Evolutionary conservation across 35 echinoderm and acorn worm species (phyloP).

Genomic region (Holothuria glaberrima): DNA sequence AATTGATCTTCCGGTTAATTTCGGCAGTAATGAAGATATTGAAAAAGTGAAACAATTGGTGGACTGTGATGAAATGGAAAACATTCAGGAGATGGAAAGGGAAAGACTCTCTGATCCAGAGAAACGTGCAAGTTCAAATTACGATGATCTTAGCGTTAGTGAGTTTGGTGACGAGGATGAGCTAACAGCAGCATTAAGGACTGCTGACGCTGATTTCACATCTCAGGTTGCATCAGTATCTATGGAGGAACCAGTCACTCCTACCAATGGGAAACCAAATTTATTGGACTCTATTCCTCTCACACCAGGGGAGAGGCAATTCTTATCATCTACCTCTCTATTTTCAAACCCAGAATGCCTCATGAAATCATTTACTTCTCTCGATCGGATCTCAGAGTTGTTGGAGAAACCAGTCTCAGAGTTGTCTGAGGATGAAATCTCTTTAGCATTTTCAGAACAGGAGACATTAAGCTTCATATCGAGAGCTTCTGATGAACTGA

Average conservation of each 20-base stretch:
- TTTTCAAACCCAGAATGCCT: conserved; percentile 79
- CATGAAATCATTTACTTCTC: conserved; percentile 81
- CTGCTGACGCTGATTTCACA: conserved; percentile 66
- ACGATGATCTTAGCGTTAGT: conserved; percentile 47
- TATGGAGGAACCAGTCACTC: conserved; percentile 6
- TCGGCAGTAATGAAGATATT: conserved; percentile 49
- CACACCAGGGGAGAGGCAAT: conserved; percentile 42
- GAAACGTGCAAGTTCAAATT: conserved; percentile 17
- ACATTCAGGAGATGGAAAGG: conserved; percentile 46
- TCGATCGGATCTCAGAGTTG: conserved; percentile 82
- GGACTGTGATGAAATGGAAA: conserved; percentile 61
- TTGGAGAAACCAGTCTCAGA: conserved; percentile 93
- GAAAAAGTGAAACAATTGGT: conserved; percentile 40
- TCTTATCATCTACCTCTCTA: conserved; percentile 17
- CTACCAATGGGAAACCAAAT: conserved; percentile 29
- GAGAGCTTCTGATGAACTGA: conserved; percentile 78
- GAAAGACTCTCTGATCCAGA: conserved; percentile 35
- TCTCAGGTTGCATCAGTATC: conserved; percentile 57
- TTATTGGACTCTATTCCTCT: conserved; percentile 24
- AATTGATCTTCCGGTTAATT: conserved; percentile 3
- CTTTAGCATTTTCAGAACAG: conserved; percentile 88
- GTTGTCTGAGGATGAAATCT: conserved; percentile 91
- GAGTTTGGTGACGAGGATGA: conserved; percentile 83
- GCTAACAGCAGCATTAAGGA: conserved; percentile 66
- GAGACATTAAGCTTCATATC: conserved; percentile 91